Percentiles rank a stretch among this genome's conserved stretches.
phyloP scores from a whole-genome alignment of 2,888 invertebrate species.

The Onthophagus sagittarius region DNA sequence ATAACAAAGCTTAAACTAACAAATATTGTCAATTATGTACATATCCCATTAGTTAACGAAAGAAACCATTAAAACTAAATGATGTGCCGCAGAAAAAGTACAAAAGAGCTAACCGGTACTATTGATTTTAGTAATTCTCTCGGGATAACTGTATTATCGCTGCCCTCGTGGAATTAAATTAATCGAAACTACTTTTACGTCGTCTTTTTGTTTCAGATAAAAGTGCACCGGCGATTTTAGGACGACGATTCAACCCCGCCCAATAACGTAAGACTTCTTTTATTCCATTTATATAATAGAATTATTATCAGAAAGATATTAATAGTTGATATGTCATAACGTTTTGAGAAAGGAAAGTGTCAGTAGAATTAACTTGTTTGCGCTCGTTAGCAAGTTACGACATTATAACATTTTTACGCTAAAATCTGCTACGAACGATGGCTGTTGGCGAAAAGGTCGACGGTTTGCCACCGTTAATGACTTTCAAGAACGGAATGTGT shows the following conservation, averaged over 20 bases:
- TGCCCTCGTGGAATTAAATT: neutral
- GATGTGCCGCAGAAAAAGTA: neutral
- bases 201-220: neutral
- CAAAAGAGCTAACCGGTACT: neutral
- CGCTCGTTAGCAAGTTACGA: neutral
- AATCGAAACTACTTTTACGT: neutral
- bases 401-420: neutral
- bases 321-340: too few species aligned
- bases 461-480: neutral
- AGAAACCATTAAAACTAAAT: neutral
- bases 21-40: neutral
- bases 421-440: neutral
- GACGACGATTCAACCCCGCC: neutral
- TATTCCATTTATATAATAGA: too few species aligned
- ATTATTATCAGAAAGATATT: too few species aligned
- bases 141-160: neutral
- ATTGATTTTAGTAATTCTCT: neutral
- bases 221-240: neutral
- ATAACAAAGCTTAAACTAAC: neutral
- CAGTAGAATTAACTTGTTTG: neutral
- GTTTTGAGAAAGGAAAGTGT: neutral
- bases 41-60: neutral
- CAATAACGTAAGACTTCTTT: neutral
- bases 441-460: neutral
- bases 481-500: neutral